Conservation (phyloP, 2,113 vertebrate genomes). For the Clarias gariepinus region DNA sequence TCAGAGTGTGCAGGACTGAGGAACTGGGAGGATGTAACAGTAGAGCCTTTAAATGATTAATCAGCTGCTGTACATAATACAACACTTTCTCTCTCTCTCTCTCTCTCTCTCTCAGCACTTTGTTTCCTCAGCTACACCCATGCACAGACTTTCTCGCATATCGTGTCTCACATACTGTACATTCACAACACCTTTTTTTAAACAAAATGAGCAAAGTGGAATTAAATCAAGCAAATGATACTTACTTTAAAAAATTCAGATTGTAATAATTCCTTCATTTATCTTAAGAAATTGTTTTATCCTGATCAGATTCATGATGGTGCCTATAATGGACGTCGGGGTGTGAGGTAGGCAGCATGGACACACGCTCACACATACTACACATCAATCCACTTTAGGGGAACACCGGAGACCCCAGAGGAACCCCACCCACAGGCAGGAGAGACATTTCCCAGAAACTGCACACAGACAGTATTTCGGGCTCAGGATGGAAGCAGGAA, state of each 20-base stretch:
- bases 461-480: background rate
- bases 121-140: background rate
- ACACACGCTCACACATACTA: background rate
- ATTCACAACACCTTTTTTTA: background rate
- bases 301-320: background rate
- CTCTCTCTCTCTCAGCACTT: background rate
- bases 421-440: background rate
- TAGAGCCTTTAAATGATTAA: conserved; percentile 79
- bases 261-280: background rate
- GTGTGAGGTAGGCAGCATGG: background rate
- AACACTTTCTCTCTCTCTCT: background rate
- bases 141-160: background rate
- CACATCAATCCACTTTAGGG: background rate
- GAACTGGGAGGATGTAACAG: conserved; percentile 51
- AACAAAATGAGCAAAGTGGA: background rate
- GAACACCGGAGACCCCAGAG: background rate
- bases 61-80: conserved; percentile 62
- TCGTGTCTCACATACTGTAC: background rate
- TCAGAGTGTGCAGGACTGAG: conserved; percentile 36
- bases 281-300: background rate
- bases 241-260: background rate
- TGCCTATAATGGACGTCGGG: background rate
- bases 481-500: background rate
- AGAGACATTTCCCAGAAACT: background rate
- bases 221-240: background rate